Base-by-base conservation (phyloP, 2,797 vertebrate genomes). In the Telmatherina bonti region DNA sequence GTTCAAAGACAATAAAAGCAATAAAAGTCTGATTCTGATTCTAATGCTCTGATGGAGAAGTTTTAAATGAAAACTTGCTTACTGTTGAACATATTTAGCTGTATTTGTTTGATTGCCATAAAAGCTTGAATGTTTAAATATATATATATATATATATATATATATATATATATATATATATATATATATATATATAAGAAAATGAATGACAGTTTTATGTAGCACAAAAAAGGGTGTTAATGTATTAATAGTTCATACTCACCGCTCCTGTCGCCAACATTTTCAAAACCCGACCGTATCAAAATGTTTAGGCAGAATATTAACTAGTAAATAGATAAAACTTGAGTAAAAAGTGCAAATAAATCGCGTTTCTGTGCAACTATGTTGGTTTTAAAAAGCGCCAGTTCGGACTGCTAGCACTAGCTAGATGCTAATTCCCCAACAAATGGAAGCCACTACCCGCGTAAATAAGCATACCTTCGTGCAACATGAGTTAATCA, bases 181-280 rank as follows among this genome's bases (percentile, higher is more conserved):
- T n/a, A n/a, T n/a, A n/a, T n/a, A n/a, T n/a, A n/a, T n/a, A n/a
- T n/a, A n/a, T n/a, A n/a, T n/a, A n/a, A n/a, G n/a, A n/a, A n/a
- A n/a, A n/a, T n/a, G n/a, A n/a, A n/a, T n/a, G n/a, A n/a, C n/a
- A n/a, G n/a, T n/a, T n/a, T n/a, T n/a, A n/a, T n/a, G n/a, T n/a
- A n/a, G n/a, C n/a, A n/a, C n/a, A n/a, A n/a, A n/a, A n/a, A n/a
- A n/a, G n/a, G n/a, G n/a, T n/a, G n/a, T n/a, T n/a, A n/a, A n/a
- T n/a, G n/a, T 18, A 47, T 22, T 7, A 47, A 22, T 27, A 12
- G 35, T 8, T 26, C 4, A 62, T 77, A 92, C 93, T 94, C 61
- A 95, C 94, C 74, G 94, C 93, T 93, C 94, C 94, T 36, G 94
- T 94, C 55, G 94, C 92, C 86, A 95, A 76, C 94, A 95, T 95